phyloP scores from a whole-genome alignment of 2,113 vertebrate genomes.

The Grammomys surdaster region DNA sequence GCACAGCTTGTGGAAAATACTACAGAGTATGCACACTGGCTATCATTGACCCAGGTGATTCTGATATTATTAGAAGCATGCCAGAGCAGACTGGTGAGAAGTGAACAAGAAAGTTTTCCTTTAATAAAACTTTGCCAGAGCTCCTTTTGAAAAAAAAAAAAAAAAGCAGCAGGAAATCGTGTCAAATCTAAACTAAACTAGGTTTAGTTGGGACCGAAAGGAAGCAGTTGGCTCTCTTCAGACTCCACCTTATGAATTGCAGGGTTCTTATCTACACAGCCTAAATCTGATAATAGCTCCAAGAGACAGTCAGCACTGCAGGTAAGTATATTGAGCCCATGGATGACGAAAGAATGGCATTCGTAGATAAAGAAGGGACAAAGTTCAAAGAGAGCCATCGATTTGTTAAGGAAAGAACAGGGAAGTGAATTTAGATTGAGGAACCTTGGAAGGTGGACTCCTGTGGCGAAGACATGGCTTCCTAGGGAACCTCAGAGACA shows the following conservation, averaged over 20 bases:
- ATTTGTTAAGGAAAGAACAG: neutral
- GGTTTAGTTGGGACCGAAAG: neutral
- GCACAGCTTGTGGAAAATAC: no score
- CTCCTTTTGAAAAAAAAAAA: no score
- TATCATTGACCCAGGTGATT: no score
- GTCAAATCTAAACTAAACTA: neutral
- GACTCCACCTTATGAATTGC: neutral
- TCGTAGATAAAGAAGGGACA: neutral
- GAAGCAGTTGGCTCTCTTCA: neutral
- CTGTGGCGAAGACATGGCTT: neutral
- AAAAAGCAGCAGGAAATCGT: neutral
- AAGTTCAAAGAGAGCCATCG: constrained; percentile 19
- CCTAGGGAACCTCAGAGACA: constrained; percentile 27
- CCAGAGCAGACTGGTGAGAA: no score
- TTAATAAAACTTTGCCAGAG: no score
- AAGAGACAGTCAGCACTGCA: neutral
- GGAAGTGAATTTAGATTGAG: neutral
- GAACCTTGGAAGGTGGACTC: neutral
- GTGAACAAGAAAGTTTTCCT: no score
- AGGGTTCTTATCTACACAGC: neutral
- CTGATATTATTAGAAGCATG: no score
- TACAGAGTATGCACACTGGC: no score
- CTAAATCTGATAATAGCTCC: neutral
- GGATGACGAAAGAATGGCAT: neutral
- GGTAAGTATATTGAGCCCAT: neutral